These are phyloP conservation scores for Brachyptera putata DNA, from an alignment of 2,888 invertebrate genomes.

Conservation along the genomic window DNA sequence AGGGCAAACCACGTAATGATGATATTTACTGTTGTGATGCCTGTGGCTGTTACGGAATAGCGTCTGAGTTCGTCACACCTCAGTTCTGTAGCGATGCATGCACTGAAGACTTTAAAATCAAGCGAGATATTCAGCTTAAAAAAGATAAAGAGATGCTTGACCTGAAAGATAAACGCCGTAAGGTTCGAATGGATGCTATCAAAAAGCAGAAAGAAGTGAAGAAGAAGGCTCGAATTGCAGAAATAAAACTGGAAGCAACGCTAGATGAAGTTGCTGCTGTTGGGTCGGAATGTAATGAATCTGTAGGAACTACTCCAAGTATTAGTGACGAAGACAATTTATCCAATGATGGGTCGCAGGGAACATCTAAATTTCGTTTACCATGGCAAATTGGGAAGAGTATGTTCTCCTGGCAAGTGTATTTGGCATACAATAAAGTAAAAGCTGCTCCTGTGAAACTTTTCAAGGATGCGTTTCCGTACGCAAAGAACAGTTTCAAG, in stretches of 20 bases:
- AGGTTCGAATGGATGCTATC: not conserved
- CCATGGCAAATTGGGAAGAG: slow-evolving; percentile 68
- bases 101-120: slow-evolving; percentile 51
- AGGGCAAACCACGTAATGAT: slow-evolving; percentile 43
- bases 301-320: slow-evolving; percentile 48
- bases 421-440: slow-evolving; percentile 67
- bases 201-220: not conserved
- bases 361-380: slow-evolving; percentile 25
- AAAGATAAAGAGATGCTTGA: slow-evolving; percentile 30
- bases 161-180: slow-evolving; percentile 12
- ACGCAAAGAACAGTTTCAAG: slow-evolving; percentile 63
- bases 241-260: slow-evolving; percentile 4
- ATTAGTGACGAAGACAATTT: slow-evolving; percentile 42
- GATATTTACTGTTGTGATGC: slow-evolving; percentile 74
- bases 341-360: slow-evolving; percentile 23
- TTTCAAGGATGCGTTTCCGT: slow-evolving; percentile 72
- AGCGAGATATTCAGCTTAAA: slow-evolving; percentile 34
- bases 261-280: not conserved
- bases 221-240: not conserved
- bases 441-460: slow-evolving; percentile 71
- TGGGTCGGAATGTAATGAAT: not conserved
- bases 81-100: slow-evolving; percentile 72
- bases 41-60: slow-evolving; percentile 81
- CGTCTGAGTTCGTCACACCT: slow-evolving; percentile 75
- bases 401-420: slow-evolving; percentile 74